Base-by-base conservation (phyloP, 2,888 invertebrate genomes). In the Tholera decimalis region DNA sequence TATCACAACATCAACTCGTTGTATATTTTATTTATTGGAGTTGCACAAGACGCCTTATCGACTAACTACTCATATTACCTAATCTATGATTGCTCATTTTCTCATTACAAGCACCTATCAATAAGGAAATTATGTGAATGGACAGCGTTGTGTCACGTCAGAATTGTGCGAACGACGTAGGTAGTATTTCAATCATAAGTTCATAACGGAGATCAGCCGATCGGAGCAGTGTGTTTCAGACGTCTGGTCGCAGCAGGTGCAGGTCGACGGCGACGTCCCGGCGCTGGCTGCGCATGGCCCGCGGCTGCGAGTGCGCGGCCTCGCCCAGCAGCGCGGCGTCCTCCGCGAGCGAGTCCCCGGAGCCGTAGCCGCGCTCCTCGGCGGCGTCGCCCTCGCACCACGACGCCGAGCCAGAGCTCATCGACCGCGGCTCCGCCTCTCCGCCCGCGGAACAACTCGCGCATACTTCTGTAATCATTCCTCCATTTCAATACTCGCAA, bases 341-440 rank as follows among this genome's bases (percentile, higher is more conserved):
- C 80, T 91, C 96, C 77, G 90, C 96, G 85, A 94, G 88, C 54
- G 96, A 95, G 87, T 96, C 96, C 1, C 92, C 95, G 59, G 95
- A 95, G 49, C 96, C 96, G 78, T 96, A 96, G 47, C 96, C 96
- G 35, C 93, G 90, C 84, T 93, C 93, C 71, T 92, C 93, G 9
- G 89, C 96, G 6, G 74, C 81, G 37, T 94, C 96, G 46, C 96
- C 96, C 66, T 96, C 96, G 73, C 96, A 96, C 96, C 92, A 95
- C 79, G 89, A 96, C 89, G 86, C 93, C 83, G 87, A 96, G 83
- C 96, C 96, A 61, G 94, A 94, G 85, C 94, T 95, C 73, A 89
- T 92, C 6, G 93, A 93, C 24, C 88, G 86, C 11, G 90, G 89
- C 28, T 93, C 96, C 82, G 90, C 94, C 89, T 89, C 96, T 86